Base-by-base conservation (phyloP, 92 coral and sea anemone genomes). In the Porites lobata region DNA sequence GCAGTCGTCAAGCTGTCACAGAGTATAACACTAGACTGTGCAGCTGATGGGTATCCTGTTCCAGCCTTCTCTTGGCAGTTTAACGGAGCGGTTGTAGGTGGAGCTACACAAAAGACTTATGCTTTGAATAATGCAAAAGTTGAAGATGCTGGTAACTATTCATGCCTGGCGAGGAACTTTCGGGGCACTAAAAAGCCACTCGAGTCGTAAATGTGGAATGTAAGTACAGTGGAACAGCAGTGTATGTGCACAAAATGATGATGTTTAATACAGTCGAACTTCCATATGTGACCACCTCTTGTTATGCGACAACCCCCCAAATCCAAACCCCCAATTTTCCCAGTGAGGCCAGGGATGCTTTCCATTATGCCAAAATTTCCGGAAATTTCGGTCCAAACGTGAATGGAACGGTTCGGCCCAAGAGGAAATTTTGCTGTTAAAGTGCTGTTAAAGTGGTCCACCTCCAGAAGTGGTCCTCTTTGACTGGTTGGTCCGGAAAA, bases 111-210 rank as follows among this genome's bases (percentile, higher is more conserved):
- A 52, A 77, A 61, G 6, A 65, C 65, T 20, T 47, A 43, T 7
- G n/a, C 29, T 3, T 9, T 74, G 5, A 26, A 73, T 17, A 80
- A 65, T 72, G 76, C 58, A 51, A 64, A 65, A 13, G 81, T 86
- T 24, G 6, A 77, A 21, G 81, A 88, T 65, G 65, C 89, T 71
- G 99, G 99, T 64, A 95, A 94, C 29, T 93, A 94, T 65, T 89
- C 95, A 6, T 96, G 99, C 77, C 64, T 87, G 0, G 99, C 99
- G 57, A 75, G 19, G 2, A 96, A 96, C 81, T 77, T 51, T 2
- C 86, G 79, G 11, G 99, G 99, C 1, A 80, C 8, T 20, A 77
- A 75, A 20, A 80, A 78, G 57, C 52, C 19, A 81, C 82, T 11
- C 83, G 57, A n/a, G 65, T 76, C 22, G 68, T 94, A 0, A 62